Evolutionary conservation across 2,888 invertebrate genomes (phyloP).

Genomic region (Ethmia dodecea): DNA sequence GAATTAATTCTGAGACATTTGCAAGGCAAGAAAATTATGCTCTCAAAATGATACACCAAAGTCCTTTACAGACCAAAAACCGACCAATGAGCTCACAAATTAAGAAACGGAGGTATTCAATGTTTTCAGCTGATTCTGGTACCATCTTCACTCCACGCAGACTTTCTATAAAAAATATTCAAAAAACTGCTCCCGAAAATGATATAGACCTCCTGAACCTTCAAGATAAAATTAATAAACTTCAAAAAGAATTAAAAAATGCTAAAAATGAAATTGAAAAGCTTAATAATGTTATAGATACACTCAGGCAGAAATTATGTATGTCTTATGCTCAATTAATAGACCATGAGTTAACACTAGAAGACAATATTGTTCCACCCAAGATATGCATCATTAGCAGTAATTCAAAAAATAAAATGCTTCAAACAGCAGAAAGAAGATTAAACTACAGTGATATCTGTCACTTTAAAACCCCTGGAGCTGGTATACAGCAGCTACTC

Average conservation of each 20-base stretch:
- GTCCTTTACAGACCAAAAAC: not conserved
- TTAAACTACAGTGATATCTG: not conserved
- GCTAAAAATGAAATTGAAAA: not conserved
- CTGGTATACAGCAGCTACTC: not conserved
- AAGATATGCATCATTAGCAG: not conserved
- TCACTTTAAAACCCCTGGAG: not conserved
- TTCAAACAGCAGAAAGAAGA: not conserved
- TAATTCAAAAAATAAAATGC: not conserved
- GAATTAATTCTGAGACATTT: too few relatives aligned
- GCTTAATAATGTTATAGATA: not conserved
- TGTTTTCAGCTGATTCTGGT: not conserved
- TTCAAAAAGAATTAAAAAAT: constrained; percentile 2
- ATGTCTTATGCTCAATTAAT: not conserved
- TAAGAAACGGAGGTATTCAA: not conserved
- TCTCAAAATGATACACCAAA: constrained; percentile 2
- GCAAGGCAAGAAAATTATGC: constrained; percentile 1
- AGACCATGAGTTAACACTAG: not conserved
- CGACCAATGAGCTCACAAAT: not conserved
- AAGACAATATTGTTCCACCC: not conserved
- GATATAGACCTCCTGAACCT: too few relatives aligned
- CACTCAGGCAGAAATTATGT: not conserved
- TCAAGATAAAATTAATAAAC: not conserved
- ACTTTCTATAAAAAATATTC: not conserved
- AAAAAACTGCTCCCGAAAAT: not conserved
- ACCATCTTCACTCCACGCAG: not conserved